Base-by-base conservation (phyloP, 2,797 vertebrate genomes). In the Micropoecilia bifurca region DNA sequence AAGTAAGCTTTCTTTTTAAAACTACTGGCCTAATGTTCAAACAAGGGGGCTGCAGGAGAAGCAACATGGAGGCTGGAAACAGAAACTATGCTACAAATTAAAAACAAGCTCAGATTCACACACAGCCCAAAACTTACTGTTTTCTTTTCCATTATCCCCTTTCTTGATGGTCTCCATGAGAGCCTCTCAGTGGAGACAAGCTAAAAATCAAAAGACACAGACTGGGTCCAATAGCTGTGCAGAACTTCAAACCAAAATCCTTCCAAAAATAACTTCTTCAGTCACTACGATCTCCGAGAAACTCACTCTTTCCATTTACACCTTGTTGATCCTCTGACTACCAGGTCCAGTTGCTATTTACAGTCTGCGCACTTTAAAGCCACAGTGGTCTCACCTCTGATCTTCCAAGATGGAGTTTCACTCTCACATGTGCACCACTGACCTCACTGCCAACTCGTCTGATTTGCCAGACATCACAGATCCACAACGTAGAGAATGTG, bases 91-190 rank as follows among this genome's bases (percentile, higher is more conserved):
- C 68, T 71, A 71, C 43, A 45, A n/a, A 45, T 71, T 43, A 84
- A 74, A 73, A 83, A 90, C 0, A 80, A 71, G 41, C 76, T 72
- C 45, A 73, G 69, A 63, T 25, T 69, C 77, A 47, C 61, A 72
- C 25, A 48, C 63, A 48, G 41, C 72, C 68, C 47, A 77, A 79
- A 79, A 93, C 93, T 93, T 92, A 93, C 92, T 84, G 87, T 82
- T 74, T 78, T 86, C 79, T 77, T 89, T 87, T 88, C 71, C 86
- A 85, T 81, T 71, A 75, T 88, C 78, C 82, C 87, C 76, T 75
- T 83, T 90, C 63, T 74, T 48, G 77, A 78, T 85, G 68, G 79
- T 73, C 77, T 89, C 90, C 90, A 91, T 91, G 75, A 83, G 43
- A 84, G 80, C 72, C 63, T 81, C 57, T 77, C 69, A 81, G 77